These are phyloP conservation scores for Coecobrya sp. DNA, from an alignment of 2,888 invertebrate genomes.

Conservation along the genomic window DNA sequence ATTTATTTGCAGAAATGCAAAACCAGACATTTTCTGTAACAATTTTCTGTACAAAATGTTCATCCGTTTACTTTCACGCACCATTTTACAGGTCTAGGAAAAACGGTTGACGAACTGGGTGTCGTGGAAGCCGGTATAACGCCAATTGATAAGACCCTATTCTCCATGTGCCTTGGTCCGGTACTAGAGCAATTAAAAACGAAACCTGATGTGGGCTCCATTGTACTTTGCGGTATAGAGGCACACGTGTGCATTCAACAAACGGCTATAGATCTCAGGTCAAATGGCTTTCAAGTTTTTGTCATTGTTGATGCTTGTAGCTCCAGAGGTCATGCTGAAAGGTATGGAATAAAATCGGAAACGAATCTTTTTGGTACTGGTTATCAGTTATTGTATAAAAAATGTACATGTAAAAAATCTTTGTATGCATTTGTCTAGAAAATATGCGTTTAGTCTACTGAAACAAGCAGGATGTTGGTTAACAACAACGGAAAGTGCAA, in stretches of 20 bases:
- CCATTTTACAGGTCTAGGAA: slow-evolving; percentile 88
- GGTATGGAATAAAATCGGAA: slow-evolving; percentile 86
- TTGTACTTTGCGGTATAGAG: slow-evolving; percentile 89
- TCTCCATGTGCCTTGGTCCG: slow-evolving; percentile 89
- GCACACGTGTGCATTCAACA: slow-evolving; percentile 90
- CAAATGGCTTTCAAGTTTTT: slow-evolving; percentile 89
- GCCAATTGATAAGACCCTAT: slow-evolving; percentile 88
- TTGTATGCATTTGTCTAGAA: slow-evolving; percentile 86
- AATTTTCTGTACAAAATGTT: too few species aligned
- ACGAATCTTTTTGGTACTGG: too few species aligned
- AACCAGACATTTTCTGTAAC: too few species aligned
- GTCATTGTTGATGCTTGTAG: slow-evolving; percentile 90
- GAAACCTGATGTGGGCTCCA: slow-evolving; percentile 86
- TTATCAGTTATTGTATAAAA: too few species aligned
- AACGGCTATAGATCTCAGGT: slow-evolving; percentile 89
- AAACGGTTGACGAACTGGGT: slow-evolving; percentile 89
- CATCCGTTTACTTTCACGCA: too few species aligned
- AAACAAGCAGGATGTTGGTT: slow-evolving; percentile 89
- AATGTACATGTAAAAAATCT: too few species aligned
- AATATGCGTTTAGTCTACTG: slow-evolving; percentile 89
- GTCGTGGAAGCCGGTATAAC: slow-evolving; percentile 88
- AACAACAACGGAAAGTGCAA: slow-evolving; percentile 89
- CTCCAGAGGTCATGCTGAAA: slow-evolving; percentile 88
- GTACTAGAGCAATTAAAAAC: slow-evolving; percentile 88
- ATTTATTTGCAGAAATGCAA: too few species aligned